A percentile compares a stretch with the other conserved stretches of the same genome.
Conservation (phyloP, 2,797 vertebrate species). For the Aythya fuligula region DNA sequence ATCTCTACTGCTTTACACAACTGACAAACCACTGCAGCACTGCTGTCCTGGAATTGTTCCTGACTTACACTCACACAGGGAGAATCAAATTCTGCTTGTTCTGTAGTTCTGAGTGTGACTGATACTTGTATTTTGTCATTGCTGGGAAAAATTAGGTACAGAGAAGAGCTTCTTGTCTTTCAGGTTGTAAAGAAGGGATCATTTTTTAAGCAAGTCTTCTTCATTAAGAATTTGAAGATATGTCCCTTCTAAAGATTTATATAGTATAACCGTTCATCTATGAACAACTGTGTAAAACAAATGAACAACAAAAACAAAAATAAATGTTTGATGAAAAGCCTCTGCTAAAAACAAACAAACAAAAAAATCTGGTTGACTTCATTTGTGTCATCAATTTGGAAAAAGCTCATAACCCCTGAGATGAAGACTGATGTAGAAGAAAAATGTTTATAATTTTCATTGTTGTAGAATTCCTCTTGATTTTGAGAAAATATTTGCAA, state of each 20-base stretch:
- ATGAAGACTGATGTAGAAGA: not conserved
- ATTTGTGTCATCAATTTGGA: not conserved
- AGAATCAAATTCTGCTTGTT: not conserved
- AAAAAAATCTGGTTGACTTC: rapidly evolving
- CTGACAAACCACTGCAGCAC: not conserved
- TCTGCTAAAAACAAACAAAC: not conserved
- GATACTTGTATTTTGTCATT: not conserved
- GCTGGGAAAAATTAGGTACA: not conserved
- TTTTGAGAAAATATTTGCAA: not conserved
- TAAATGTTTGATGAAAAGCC: not conserved
- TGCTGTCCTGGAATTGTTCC: not conserved
- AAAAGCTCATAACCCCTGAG: not conserved
- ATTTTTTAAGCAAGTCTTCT: not conserved
- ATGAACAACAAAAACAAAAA: not conserved
- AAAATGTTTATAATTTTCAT: not conserved
- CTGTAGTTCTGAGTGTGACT: not conserved
- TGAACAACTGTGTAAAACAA: not conserved
- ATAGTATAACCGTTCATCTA: not conserved
- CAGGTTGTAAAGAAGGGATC: not conserved
- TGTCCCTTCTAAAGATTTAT: not conserved
- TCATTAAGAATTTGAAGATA: not conserved
- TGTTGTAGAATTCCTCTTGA: not conserved
- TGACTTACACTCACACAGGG: not conserved
- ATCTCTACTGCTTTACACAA: not conserved
- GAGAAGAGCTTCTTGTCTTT: not conserved